Base-by-base conservation (phyloP, 2,113 vertebrate species). In the Lepisosteus osseus region DNA sequence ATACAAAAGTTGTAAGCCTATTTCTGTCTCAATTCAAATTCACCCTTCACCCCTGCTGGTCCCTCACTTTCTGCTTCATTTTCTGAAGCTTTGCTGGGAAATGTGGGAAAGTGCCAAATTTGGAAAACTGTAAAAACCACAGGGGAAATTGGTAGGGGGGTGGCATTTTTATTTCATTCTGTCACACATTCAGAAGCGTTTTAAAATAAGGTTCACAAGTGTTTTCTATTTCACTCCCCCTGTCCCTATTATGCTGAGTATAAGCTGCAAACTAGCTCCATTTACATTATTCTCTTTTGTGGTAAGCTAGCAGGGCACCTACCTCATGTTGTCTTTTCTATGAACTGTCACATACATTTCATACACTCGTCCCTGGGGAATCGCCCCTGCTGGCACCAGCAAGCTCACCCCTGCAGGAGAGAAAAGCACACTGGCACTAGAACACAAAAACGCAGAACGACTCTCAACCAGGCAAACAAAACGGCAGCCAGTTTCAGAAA, bases 291-390 rank as follows among this genome's bases (percentile, higher is more conserved):
- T 13, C 11, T 29, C 29, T 13, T 6, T 40, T 65, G 42, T 43
- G 63, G 29, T 4, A 13, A 17, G 43, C 13, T 45, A 7, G 13
- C 45, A 56, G 56, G 63, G 78, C 43, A 15, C 77, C 83, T 95
- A 98, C 97, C 97, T 99, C 95, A 98, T 93, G 84, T 83, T 95
- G 82, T 98, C 97, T 85, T 96, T 98, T 90, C 97, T 96, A 89
- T 98, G 96, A 74, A 99, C 96, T 13, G 96, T 98, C 93, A 99
- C 92, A 76, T 96, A 98, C 97, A 99, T 98, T 89, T 99, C 97
- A 68, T 97, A 99, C 77, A 95, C 95, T 86, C 97, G 92, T 72
- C 97, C 97, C 88, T 98, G 97, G 82, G 97, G 97, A 89, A 99
- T 84, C 0, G 96, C 96, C 76, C 97, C 97, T 0, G 96, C 95